Evolutionary conservation across 92 coral and sea anemone genomes (phyloP).

Genomic region (Metridium senile): DNA sequence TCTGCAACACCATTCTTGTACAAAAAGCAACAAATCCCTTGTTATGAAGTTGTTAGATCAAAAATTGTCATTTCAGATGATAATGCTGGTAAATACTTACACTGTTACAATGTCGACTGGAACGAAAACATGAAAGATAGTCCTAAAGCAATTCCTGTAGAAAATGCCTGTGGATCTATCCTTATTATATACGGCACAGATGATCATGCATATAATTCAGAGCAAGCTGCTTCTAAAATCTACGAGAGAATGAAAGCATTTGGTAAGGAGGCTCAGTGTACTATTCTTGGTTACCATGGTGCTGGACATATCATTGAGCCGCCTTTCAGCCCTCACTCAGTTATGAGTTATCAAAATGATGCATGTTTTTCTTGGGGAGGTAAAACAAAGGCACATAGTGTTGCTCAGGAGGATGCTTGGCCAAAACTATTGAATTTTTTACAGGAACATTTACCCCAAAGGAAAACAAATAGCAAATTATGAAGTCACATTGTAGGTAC

Average conservation of each 20-base stretch:
- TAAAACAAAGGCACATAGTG: conserved; percentile 46
- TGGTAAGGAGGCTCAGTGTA: conserved; percentile 52
- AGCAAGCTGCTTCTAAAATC: conserved; percentile 32
- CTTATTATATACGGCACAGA: conserved; percentile 54
- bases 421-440: conserved; percentile 44
- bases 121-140: conserved; percentile 25
- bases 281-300: conserved; percentile 53
- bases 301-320: conserved; percentile 81
- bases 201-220: conserved; percentile 29
- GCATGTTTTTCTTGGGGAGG: conserved; percentile 57
- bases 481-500: too few species aligned
- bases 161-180: conserved; percentile 45
- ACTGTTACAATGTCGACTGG: conserved; percentile 15
- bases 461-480: background rate
- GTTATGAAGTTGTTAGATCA: background rate
- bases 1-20: background rate
- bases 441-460: conserved; percentile 22
- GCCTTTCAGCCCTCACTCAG: conserved; percentile 51
- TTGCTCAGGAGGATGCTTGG: conserved; percentile 75
- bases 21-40: conserved; percentile 27
- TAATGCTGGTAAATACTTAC: conserved; percentile 10
- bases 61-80: conserved; percentile 6
- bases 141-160: conserved; percentile 51
- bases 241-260: conserved; percentile 37
- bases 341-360: conserved; percentile 34